Percentiles rank a stretch among this genome's conserved stretches.
phyloP scores from a whole-genome alignment of 2,113 vertebrate species.

The Tachysurus fulvidraco region DNA sequence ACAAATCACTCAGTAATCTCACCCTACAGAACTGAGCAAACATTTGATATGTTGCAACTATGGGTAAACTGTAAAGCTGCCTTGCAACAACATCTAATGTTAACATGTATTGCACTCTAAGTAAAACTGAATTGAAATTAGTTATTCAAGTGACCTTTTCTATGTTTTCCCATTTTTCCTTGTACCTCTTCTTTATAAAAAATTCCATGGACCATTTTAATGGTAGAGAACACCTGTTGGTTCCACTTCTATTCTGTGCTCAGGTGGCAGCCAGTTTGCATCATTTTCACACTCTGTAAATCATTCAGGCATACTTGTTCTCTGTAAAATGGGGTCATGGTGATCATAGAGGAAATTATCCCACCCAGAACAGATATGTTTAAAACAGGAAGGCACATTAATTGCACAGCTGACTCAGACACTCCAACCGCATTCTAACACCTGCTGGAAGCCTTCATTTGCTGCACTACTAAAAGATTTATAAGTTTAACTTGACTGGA shows the following conservation, averaged over 20 bases:
- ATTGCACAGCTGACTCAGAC: constrained; percentile 6
- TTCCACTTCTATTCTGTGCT: neutral
- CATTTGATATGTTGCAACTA: too few species aligned
- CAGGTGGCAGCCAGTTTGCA: neutral
- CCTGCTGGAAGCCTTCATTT: neutral
- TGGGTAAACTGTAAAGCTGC: neutral
- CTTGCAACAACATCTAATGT: neutral
- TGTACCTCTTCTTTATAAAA: neutral
- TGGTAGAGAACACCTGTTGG: neutral
- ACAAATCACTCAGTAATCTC: too few species aligned
- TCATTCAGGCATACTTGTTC: neutral
- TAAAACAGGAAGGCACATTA: neutral
- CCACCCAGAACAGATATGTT: neutral
- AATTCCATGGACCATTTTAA: neutral
- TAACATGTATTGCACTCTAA: neutral
- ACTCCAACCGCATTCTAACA: neutral
- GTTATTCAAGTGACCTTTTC: neutral
- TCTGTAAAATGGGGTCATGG: neutral
- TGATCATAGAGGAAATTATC: neutral
- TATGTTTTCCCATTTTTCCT: neutral
- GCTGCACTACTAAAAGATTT: neutral
- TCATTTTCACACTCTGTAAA: neutral
- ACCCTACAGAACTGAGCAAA: too few species aligned
- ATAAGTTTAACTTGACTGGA: neutral
- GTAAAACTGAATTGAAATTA: neutral